Base-by-base conservation (phyloP, 37 sponge, comb jelly and placozoan species). In the Amphimedon queenslandica region DNA sequence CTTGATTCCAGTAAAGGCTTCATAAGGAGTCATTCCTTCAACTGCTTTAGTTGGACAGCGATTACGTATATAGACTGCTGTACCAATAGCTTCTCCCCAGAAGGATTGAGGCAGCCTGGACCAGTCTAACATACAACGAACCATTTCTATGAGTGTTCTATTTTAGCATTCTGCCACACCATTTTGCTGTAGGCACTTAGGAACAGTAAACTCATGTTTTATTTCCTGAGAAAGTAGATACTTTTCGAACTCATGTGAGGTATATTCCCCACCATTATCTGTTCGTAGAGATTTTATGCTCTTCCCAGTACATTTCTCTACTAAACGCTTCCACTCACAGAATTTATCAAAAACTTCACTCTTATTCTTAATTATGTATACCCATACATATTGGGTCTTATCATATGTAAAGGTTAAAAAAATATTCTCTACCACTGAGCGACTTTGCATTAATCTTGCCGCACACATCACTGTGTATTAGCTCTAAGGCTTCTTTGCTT, bases 101-200 rank as follows among this genome's bases (percentile, higher is more conserved):
- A n/a, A n/a, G n/a, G n/a, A n/a, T n/a, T n/a, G n/a, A n/a, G n/a
- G n/a, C n/a, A n/a, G n/a, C n/a, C n/a, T n/a, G n/a, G 65, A n/a
- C n/a, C n/a, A n/a, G n/a, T 63, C 64, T 8, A 75, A 42, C 76
- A 63, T 75, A 2, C 64, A 75, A 37, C 64, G 63, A 27, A 75
- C n/a, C n/a, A n/a, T n/a, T n/a, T n/a, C n/a, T n/a, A n/a, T n/a
- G n/a, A n/a, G n/a, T n/a, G n/a, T n/a, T n/a, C n/a, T n/a, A n/a
- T n/a, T n/a, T n/a, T n/a, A n/a, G n/a, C n/a, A n/a, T n/a, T n/a
- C n/a, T n/a, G n/a, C n/a, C n/a, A n/a, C 69, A 37, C 88, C 88
- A 87, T 81, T 87, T 58, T 81, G 88, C 63, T 87, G 78, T 40
- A 82, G 88, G 13, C 67, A 81, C 69, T 87, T 76, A 33, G 82